Evolutionary conservation across 2,797 vertebrate genomes (phyloP), one percentile per base, ranked within the genome.

Genomic region (Gambelia wislizenii): DNA sequence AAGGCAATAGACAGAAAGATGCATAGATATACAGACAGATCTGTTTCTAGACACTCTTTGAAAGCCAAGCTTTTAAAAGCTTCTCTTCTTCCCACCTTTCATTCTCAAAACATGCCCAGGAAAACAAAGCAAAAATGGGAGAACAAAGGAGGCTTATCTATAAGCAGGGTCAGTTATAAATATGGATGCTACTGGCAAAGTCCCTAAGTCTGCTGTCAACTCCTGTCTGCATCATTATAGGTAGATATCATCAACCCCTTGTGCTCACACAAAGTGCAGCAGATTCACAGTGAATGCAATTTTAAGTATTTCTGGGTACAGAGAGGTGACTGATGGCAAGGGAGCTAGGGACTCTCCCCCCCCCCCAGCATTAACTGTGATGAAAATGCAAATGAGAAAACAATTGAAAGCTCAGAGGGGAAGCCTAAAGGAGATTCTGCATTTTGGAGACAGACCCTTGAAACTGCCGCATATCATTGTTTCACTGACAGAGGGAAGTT

Each of bases 1-100:
- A 95, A 91, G 93, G 59, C 1, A 94, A 96, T 96, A 95, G 94
- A 96, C 95, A 70, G 87, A 49, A 30, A 70, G 49, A 61, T 27
- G 56, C 47, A 52, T 2, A 88, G 89, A 85, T 80, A 91, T 49
- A 83, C 3, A 84, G 70, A 75, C 1, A 49, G 81, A 49, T 91
- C 84, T 81, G 36, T 25, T 80, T 74, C 87, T 75, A 87, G 87
- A 91, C 92, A 94, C 36, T 1, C 30, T 74, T 85, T 93, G 86
- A 75, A 86, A 84, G 88, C 80, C 91, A 93, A 92, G 91, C 87
- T 83, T 70, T 82, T 64, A 39, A 54, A 54, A 81, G 39, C 27
- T 36, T 61, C 25, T 25, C 6, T 33, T 42, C 7, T 44, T 75
- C 4, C 39, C 1, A 6, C n/a, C 69, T 30, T 78, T 92, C 78